These are phyloP conservation scores for Samia ricini DNA, from an alignment of 1,140 invertebrate genomes.

Conservation along the genomic window DNA sequence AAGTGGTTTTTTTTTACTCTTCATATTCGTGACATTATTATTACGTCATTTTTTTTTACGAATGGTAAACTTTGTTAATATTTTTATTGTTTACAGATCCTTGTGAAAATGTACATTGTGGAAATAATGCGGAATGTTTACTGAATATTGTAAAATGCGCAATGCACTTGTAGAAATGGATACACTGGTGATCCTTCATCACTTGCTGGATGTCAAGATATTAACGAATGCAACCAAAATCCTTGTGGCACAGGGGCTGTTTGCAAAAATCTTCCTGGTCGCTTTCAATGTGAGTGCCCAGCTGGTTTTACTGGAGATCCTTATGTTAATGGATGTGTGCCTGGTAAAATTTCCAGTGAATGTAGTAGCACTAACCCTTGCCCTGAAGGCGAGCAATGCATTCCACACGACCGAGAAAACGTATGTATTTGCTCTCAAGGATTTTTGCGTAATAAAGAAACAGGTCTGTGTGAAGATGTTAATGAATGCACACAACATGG, in stretches of 20 bases:
- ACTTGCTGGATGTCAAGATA: constrained; percentile 88
- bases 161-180: constrained; percentile 89
- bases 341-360: constrained; percentile 79
- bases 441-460: constrained; percentile 84
- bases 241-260: constrained; percentile 90
- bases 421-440: constrained; percentile 94
- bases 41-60: too few relatives aligned
- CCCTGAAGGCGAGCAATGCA: constrained; percentile 89
- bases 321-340: constrained; percentile 84
- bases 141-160: constrained; percentile 88
- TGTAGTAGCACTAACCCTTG: constrained; percentile 88
- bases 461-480: constrained; percentile 89
- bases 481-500: constrained; percentile 91
- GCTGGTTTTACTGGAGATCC: constrained; percentile 84
- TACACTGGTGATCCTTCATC: constrained; percentile 84
- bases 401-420: constrained; percentile 86
- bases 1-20: constrained; percentile 8
- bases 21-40: constrained; percentile 2
- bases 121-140: constrained; percentile 93
- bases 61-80: too few relatives aligned
- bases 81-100: constrained; percentile 83
- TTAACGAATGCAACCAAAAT: constrained; percentile 89
- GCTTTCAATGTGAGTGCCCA: constrained; percentile 92
- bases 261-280: constrained; percentile 92
- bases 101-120: constrained; percentile 91